Base-by-base conservation (phyloP, 2,113 vertebrate genomes). In the Speoplatyrhinus poulsoni region DNA sequence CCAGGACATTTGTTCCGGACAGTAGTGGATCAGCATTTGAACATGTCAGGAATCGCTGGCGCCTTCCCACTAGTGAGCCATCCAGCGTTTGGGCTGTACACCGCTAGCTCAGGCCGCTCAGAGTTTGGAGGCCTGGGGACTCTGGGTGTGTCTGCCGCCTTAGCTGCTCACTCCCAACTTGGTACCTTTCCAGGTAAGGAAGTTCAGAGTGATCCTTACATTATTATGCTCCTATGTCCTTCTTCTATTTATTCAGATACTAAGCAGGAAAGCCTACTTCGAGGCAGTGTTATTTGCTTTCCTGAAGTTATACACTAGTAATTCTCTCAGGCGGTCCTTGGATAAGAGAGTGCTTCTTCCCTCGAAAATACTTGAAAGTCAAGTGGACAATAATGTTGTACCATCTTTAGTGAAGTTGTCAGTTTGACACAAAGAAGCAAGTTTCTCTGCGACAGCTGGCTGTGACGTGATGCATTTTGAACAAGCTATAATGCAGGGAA, bases 51-150 rank as follows among this genome's bases (percentile, higher is more conserved):
- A 71, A 89, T 90, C 84, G 89, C 90, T 78, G 92, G 90, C 91
- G 87, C 92, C 89, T 94, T 95, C 83, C 93, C 94, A 82, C 76
- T 93, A 85, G 83, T 94, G 86, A 91, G 87, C 87, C 90, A 87
- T 89, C 91, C 92, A 76, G 88, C 90, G 79, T 94, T 94, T 76
- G 91, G 92, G 69, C 90, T 91, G 62, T 91, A 92, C 78, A 84
- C 93, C 75, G 91, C 91, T 80, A 88, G 87, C 87, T 91, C 93
- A 86, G 91, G 92, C 70, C 90, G 88, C 82, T 93, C 92, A 62
- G 93, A 94, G 81, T 95, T 95, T 73, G 94, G 94, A 90, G 93
- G 94, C 77, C 90, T 96, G 72, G 94, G 94, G 75, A 92, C 92
- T 82, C 91, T 96, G 85, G 93, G 93, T 83, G 87, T 95, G 88